These are phyloP conservation scores for Macrophya alboannulata DNA, from an alignment of 2,888 invertebrate genomes.

Conservation along the genomic window DNA sequence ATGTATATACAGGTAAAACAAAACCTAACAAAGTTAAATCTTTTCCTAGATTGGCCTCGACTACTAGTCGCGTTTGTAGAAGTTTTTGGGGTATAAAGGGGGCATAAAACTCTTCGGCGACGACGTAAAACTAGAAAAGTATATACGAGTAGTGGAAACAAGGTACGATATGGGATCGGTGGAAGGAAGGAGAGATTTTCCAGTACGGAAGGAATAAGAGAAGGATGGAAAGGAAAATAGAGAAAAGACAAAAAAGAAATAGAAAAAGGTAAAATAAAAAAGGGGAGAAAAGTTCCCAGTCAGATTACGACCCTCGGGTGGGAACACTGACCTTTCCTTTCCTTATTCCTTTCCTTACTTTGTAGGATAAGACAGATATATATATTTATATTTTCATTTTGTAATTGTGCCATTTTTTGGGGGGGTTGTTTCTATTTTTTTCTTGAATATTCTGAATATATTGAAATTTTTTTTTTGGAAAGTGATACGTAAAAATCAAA, in stretches of 20 bases:
- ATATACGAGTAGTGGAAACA: neutral
- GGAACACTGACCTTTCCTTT: slow-evolving; percentile 43
- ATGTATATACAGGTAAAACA: neutral
- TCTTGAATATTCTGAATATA: too few relatives aligned
- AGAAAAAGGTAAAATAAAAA: slow-evolving; percentile 58
- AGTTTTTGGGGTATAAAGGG: neutral
- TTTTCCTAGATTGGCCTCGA: slow-evolving; percentile 56
- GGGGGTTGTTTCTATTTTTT: too few relatives aligned
- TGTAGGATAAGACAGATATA: too few relatives aligned
- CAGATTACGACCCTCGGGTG: slow-evolving; percentile 31
- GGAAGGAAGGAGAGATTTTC: neutral
- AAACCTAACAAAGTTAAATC: slow-evolving; percentile 41
- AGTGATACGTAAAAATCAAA: neutral
- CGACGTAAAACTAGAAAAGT: slow-evolving; percentile 8
- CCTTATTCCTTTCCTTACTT: neutral
- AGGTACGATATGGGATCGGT: neutral
- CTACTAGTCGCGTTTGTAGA: slow-evolving; percentile 14
- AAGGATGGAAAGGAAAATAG: slow-evolving; percentile 29
- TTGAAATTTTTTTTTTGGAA: too few relatives aligned
- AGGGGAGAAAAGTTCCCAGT: slow-evolving; percentile 56
- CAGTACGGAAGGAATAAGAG: slow-evolving; percentile 7
- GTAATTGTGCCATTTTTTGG: too few relatives aligned
- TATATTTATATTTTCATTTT: too few relatives aligned
- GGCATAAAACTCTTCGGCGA: slow-evolving; percentile 27
- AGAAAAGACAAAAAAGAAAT: slow-evolving; percentile 34